Base-by-base conservation (phyloP, 2,888 invertebrate species). In the Napeogenes sylphis region DNA sequence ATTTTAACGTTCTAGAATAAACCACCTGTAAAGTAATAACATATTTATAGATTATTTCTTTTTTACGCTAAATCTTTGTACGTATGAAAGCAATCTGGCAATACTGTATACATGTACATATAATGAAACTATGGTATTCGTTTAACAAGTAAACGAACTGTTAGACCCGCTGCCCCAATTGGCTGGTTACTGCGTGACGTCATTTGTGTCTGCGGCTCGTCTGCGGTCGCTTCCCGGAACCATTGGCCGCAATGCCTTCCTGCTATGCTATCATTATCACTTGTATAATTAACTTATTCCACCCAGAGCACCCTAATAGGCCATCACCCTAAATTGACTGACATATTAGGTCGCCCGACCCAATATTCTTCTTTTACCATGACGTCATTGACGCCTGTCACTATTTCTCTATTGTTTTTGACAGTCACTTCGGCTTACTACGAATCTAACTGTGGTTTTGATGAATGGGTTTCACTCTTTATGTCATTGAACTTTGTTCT, bases 191-290 rank as follows among this genome's bases (percentile, higher is more conserved):
- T 70, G 66, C 54, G 71, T 88, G 85, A 88, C 89, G 87, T 87
- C 87, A 86, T 67, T 74, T 68, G 70, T 75, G 90, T 88, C 87
- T 89, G 83, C 82, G 83, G 81, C 75, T 75, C 79, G 89, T 90
- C 90, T 90, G 79, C 78, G 80, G 79, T 74, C 79, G 80, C 82
- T 88, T 89, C 87, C 86, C 85, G 85, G 87, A 87, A 87, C 84
- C 78, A 74, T 78, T 82, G 80, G 80, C 82, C 82, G 76, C 80
- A 77, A 69, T 79, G 82, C 82, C 83, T 85, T 85, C 84, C 83
- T 83, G 80, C 75, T 77, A 74, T 76, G 77, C 74, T 75, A 81
- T 77, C 81, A 82, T 81, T 85, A 81, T 79, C 77, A 75, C 77
- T 77, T 78, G 58, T 62, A 83, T 81, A 86, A 85, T 83, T 81